Conservation (phyloP, 2,888 invertebrate genomes). For the Dicycla oo region DNA sequence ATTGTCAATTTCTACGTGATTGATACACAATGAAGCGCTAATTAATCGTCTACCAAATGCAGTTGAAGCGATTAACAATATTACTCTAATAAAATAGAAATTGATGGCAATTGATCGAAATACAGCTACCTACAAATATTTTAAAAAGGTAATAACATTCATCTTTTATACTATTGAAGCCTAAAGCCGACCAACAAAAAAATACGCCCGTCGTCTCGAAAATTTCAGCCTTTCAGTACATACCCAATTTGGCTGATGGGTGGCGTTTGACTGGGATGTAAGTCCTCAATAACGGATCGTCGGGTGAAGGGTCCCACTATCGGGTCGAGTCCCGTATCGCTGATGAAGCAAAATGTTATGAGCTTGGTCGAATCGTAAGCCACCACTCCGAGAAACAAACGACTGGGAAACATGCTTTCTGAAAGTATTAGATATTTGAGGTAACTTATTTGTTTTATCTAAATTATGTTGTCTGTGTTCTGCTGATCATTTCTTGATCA, state of each 20-base stretch:
- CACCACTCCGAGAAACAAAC: constrained; percentile 48
- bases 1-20: too few relatives aligned
- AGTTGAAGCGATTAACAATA: too few relatives aligned
- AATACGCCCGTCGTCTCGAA: constrained; percentile 17
- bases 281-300: constrained; percentile 46
- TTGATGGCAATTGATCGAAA: too few relatives aligned
- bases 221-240: constrained; percentile 32
- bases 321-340: constrained; percentile 43
- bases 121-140: background rate
- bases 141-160: background rate
- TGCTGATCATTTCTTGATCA: background rate
- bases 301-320: constrained; percentile 50
- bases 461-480: background rate
- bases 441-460: background rate
- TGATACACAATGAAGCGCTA: too few relatives aligned
- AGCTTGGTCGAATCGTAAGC: constrained; percentile 29
- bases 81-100: too few relatives aligned
- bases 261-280: constrained; percentile 55
- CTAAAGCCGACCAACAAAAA: constrained; percentile 1
- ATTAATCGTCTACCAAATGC: too few relatives aligned
- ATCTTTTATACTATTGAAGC: background rate
- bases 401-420: constrained; percentile 10
- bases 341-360: constrained; percentile 52
- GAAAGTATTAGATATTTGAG: constrained; percentile 11
- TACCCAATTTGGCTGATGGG: constrained; percentile 59